phyloP scores from a whole-genome alignment of 2,113 vertebrate species.

The Myiagra hebetior region DNA sequence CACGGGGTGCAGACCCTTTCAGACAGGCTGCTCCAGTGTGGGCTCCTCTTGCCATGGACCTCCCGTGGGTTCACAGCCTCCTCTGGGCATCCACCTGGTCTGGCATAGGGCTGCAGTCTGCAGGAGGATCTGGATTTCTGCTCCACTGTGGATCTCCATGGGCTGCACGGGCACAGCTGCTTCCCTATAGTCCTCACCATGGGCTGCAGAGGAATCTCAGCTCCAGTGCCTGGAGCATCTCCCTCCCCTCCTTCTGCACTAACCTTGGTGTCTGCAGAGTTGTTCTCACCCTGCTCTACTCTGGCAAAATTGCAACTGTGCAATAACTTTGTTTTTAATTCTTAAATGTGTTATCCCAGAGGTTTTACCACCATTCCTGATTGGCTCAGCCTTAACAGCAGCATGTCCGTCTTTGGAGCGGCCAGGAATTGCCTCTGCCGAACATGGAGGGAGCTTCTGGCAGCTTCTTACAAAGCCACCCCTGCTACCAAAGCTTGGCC shows the following conservation, averaged over 20 bases:
- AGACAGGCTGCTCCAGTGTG: neutral
- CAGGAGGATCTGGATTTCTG: neutral
- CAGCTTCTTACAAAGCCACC: neutral
- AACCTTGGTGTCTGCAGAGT: neutral
- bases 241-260: neutral
- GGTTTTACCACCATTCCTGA: neutral
- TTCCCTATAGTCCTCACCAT: neutral
- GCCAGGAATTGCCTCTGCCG: neutral
- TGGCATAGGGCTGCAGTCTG: neutral
- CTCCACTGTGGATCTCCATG: neutral
- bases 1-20: neutral
- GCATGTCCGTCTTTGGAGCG: fast-evolving
- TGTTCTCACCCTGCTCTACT: neutral
- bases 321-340: neutral
- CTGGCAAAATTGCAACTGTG: too few species aligned
- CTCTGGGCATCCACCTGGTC: neutral
- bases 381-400: neutral
- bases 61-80: neutral
- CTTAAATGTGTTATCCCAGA: neutral
- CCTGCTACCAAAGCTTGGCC: neutral
- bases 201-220: neutral
- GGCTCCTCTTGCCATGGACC: neutral
- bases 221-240: neutral
- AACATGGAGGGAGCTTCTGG: neutral
- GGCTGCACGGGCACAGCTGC: neutral